These are phyloP conservation scores for Bursaphelenchus okinawaensis DNA, from an alignment of 2,888 invertebrate genomes.

Conservation along the genomic window DNA sequence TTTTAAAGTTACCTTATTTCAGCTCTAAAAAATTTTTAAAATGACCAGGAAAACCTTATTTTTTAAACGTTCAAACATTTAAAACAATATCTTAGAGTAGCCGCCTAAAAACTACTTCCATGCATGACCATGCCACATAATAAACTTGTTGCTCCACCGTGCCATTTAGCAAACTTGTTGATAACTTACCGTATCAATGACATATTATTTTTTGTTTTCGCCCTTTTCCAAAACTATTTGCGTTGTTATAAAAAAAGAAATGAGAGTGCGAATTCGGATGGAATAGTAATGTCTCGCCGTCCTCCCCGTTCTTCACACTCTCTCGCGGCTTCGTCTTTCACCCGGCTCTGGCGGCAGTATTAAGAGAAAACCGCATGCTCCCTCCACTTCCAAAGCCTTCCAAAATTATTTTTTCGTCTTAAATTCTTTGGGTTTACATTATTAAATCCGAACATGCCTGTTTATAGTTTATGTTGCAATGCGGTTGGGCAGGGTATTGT, in stretches of 20 bases:
- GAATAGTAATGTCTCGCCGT: neutral
- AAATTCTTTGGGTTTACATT: neutral
- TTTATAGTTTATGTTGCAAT: too few species aligned
- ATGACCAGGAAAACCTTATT: too few species aligned
- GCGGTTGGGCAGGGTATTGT: too few species aligned
- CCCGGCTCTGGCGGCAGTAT: neutral
- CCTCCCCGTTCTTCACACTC: neutral
- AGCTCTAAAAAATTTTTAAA: too few species aligned
- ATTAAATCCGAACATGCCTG: neutral
- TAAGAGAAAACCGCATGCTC: neutral
- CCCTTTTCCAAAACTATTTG: neutral
- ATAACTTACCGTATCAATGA: too few species aligned
- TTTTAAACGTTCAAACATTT: too few species aligned
- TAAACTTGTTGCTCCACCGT: too few species aligned
- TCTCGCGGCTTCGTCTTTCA: neutral
- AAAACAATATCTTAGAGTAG: too few species aligned
- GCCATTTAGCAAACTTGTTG: too few species aligned
- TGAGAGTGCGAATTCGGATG: neutral
- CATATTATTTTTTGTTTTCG: neutral
- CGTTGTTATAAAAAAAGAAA: neutral
- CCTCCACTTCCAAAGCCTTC: neutral
- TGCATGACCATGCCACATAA: too few species aligned
- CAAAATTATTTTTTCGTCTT: neutral
- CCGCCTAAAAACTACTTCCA: too few species aligned
- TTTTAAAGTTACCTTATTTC: too few species aligned